These are phyloP conservation scores for Arrhamphus sclerolepis DNA, from an alignment of 2,797 vertebrate genomes.

Conservation along the genomic window DNA sequence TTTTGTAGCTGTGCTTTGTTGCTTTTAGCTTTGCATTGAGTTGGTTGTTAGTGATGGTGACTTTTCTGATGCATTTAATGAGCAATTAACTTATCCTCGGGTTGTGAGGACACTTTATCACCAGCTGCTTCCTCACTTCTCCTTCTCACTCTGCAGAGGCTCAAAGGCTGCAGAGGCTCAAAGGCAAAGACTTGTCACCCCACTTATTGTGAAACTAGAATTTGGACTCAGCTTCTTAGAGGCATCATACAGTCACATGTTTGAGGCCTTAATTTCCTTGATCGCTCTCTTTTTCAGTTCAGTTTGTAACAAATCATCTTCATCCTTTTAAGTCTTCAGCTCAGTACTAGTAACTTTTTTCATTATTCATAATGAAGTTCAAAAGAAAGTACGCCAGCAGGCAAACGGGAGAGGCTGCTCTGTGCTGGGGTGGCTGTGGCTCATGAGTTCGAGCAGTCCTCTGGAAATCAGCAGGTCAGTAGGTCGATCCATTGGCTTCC, in stretches of 20 bases:
- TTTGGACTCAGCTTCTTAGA: conserved; percentile 68
- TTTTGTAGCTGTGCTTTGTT: conserved; percentile 69
- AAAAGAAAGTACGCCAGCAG: background rate
- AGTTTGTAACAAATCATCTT: conserved; percentile 41
- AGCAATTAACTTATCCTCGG: conserved; percentile 72
- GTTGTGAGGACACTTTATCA: conserved; percentile 65
- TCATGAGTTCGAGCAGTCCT: background rate
- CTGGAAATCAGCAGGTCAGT: no score
- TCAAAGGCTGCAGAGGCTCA: conserved; percentile 62
- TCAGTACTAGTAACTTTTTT: conserved; percentile 4
- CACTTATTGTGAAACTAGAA: conserved; percentile 67
- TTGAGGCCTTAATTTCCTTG: conserved; percentile 55
- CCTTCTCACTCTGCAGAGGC: conserved; percentile 47
- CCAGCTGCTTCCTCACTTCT: conserved; percentile 39
- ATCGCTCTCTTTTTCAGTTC: conserved; percentile 43
- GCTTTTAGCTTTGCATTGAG: conserved; percentile 76
- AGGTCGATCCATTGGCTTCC: background rate
- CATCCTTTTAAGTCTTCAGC: conserved; percentile 28
- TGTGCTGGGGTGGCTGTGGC: background rate
- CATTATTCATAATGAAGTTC: background rate
- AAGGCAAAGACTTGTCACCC: conserved; percentile 73
- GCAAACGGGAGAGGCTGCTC: background rate
- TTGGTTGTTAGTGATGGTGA: conserved; percentile 75
- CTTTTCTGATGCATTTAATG: conserved; percentile 76
- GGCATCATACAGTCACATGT: conserved; percentile 43